Conservation (phyloP, 2,888 invertebrate species). For the Deroplatys truncata region DNA sequence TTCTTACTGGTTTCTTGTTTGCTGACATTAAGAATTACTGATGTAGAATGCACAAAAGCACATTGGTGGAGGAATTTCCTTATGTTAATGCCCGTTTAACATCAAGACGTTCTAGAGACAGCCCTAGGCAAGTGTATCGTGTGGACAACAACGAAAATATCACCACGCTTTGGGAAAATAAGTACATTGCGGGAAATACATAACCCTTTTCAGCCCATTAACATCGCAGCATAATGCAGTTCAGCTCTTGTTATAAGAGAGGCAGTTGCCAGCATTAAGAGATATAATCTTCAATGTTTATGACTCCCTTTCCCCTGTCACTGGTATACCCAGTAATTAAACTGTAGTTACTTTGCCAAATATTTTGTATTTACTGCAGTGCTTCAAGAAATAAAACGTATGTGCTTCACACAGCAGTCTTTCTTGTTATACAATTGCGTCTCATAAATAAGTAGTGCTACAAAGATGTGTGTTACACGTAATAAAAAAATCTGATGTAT, state of each 20-base stretch:
- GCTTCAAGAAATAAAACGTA: not conserved
- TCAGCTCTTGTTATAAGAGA: not conserved
- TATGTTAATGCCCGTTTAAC: no score
- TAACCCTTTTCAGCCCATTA: not conserved
- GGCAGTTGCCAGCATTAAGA: not conserved
- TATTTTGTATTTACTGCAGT: not conserved
- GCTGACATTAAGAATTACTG: no score
- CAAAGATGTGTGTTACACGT: no score
- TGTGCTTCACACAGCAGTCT: not conserved
- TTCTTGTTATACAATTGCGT: no score
- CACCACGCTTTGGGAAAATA: not conserved
- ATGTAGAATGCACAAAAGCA: no score
- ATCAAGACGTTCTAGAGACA: no score
- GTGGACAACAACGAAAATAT: no score
- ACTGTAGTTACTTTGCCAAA: not conserved
- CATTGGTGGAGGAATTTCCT: no score
- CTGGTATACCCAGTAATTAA: not conserved
- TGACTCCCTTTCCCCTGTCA: not conserved
- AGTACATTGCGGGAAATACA: not conserved
- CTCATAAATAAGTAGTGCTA: no score
- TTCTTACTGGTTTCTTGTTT: no score
- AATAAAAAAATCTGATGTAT: no score
- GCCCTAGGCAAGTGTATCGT: no score
- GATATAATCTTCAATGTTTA: not conserved
- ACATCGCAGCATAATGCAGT: not conserved